phyloP scores from a whole-genome alignment of 1,140 invertebrate species.

The Orchestia grillus region DNA sequence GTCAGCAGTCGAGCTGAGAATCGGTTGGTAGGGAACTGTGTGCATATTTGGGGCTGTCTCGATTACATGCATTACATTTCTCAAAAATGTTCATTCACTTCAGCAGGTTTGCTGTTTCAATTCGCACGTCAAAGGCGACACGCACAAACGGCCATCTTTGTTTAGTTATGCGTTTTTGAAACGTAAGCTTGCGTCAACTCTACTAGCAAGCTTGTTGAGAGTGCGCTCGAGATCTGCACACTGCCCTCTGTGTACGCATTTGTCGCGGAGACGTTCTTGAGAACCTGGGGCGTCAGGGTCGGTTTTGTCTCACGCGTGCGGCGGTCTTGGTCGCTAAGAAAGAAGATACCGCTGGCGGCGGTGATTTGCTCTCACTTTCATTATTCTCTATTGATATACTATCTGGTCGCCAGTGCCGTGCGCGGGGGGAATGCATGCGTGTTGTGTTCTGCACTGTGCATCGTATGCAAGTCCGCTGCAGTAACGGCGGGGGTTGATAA shows the following conservation, averaged over 20 bases:
- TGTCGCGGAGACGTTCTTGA: background rate
- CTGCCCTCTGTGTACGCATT: background rate
- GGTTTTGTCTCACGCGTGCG: background rate
- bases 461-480: background rate
- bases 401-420: background rate
- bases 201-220: background rate
- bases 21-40: background rate
- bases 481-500: too few species aligned
- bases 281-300: background rate
- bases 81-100: background rate
- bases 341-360: background rate
- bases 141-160: background rate
- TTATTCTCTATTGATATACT: background rate
- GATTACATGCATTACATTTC: background rate
- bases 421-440: background rate
- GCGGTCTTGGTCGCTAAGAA: background rate
- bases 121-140: background rate
- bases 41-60: background rate
- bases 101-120: background rate
- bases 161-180: background rate
- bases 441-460: background rate
- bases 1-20: background rate
- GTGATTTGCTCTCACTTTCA: background rate
- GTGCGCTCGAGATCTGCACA: background rate
- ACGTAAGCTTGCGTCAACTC: background rate